A percentile compares a stretch with the other conserved stretches of the same genome.
Evolutionary conservation across 2,888 invertebrate species (phyloP).

Genomic region (Parnassius mnemosyne): DNA sequence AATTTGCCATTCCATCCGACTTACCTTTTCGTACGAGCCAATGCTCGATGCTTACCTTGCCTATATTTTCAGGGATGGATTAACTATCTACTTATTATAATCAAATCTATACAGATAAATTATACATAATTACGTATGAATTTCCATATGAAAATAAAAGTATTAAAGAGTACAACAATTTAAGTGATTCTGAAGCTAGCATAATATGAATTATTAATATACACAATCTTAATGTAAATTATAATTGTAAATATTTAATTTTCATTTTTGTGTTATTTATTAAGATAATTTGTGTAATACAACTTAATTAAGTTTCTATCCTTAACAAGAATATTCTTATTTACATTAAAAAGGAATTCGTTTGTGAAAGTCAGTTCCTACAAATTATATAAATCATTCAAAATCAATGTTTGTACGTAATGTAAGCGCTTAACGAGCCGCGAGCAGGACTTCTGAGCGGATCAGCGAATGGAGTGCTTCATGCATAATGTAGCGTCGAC

Average conservation of each 20-base stretch:
- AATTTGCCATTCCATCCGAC: no score
- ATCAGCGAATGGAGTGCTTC: slow-evolving; percentile 80
- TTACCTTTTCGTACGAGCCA: no score
- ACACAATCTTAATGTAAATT: background rate
- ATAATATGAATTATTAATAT: background rate
- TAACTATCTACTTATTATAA: no score
- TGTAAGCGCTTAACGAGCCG: slow-evolving; percentile 80
- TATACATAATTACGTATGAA: no score
- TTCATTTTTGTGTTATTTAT: background rate
- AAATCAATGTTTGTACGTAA: slow-evolving; percentile 79
- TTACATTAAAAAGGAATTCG: background rate
- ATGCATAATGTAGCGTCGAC: slow-evolving; percentile 77
- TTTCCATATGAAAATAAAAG: no score
- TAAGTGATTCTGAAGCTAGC: no score
- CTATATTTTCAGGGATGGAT: no score
- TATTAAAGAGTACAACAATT: no score
- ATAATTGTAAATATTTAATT: no score
- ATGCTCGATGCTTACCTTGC: no score
- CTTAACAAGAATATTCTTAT: background rate
- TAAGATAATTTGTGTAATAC: background rate
- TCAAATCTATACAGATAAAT: no score
- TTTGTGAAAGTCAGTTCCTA: slow-evolving; percentile 9
- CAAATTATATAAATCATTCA: slow-evolving; percentile 70
- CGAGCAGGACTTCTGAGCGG: slow-evolving; percentile 77
- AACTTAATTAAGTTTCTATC: background rate